A percentile compares a stretch with the other conserved stretches of the same genome.
Evolutionary conservation across 2,888 invertebrate species (phyloP).

Genomic region (Melinaea menophilus): DNA sequence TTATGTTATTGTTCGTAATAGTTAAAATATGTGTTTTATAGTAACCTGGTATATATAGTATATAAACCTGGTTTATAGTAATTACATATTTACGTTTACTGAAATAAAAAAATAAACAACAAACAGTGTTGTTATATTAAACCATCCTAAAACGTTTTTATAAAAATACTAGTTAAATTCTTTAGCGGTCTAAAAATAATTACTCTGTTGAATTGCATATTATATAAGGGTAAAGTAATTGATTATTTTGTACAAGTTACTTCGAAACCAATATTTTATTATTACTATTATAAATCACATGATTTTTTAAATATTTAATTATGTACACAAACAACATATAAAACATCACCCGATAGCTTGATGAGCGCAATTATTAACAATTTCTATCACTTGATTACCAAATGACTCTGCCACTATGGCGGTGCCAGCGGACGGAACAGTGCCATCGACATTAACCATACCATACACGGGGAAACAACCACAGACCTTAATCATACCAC

Average conservation of each 20-base stretch:
- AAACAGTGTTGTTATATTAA: too few species aligned
- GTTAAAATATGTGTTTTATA: background rate
- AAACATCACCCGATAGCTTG: constrained; percentile 30
- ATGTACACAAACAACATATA: constrained; percentile 15
- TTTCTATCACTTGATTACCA: constrained; percentile 38
- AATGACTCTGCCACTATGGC: constrained; percentile 49
- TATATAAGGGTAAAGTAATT: background rate
- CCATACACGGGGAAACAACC: constrained; percentile 66
- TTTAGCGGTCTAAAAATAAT: background rate
- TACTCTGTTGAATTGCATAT: too few species aligned
- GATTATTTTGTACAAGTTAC: background rate
- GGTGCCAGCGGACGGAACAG: constrained; percentile 53
- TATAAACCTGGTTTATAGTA: too few species aligned
- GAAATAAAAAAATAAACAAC: too few species aligned
- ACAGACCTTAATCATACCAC: constrained; percentile 56
- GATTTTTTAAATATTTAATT: constrained; percentile 11
- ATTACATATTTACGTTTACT: too few species aligned
- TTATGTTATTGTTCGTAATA: too few species aligned
- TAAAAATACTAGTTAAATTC: background rate
- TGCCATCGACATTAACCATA: constrained; percentile 55
- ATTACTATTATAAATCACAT: background rate
- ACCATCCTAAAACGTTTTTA: too few species aligned
- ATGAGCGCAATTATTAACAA: constrained; percentile 34
- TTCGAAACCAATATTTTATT: background rate
- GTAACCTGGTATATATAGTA: background rate